Evolutionary conservation across 2,113 vertebrate genomes (phyloP), one percentile per base, ranked within the genome.

Genomic region (Lipophrys pholis): DNA sequence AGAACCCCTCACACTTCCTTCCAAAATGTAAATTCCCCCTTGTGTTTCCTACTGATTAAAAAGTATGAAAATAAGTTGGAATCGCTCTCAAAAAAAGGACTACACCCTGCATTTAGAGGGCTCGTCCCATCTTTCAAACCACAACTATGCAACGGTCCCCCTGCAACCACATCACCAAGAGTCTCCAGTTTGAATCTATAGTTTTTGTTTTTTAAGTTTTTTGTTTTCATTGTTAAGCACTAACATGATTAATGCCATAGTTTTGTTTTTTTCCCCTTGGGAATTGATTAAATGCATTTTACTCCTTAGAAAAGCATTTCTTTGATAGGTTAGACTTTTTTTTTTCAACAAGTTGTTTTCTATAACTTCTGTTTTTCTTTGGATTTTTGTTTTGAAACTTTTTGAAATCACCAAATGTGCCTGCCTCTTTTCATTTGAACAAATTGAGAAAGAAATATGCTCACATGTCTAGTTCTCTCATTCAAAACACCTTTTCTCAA

Each of bases 81-180:
- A 36, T 0, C 4, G 12, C 52, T 67, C 42, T 10, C 15, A 49
- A 21, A 70, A 70, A 63, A 35, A 11, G 7, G 76, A 67, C 81
- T 78, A 82, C 76, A 81, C 75, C 77, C 77, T 69, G 67, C 49
- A 69, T 84, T 89, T 83, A 85, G 57, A 65, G 36, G 11, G 36
- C 54, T 11, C 9, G 21, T 42, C 72, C 45, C 35, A 14, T 54
- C 51, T 46, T 58, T 49, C 21, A 4, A 73, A 69, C 16, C 2
- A 39, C 51, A 0, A 45, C 64, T 56, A 46, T 49, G 46, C 11
- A 66, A 7, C 17, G 17, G 68, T 78, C 76, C 45, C 66, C 17
- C 46, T 55, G 16, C 42, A n/a, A 55, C 70, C 43, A 48, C 43
- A 54, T 4, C 3, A 39, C 16, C 41, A 16, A 50, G n/a, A 67